Percentiles rank a stretch among this genome's conserved stretches.
These are phyloP conservation scores for Motacilla tschutschensis DNA, from an alignment of 2,113 vertebrate species.

Conservation along the genomic window DNA sequence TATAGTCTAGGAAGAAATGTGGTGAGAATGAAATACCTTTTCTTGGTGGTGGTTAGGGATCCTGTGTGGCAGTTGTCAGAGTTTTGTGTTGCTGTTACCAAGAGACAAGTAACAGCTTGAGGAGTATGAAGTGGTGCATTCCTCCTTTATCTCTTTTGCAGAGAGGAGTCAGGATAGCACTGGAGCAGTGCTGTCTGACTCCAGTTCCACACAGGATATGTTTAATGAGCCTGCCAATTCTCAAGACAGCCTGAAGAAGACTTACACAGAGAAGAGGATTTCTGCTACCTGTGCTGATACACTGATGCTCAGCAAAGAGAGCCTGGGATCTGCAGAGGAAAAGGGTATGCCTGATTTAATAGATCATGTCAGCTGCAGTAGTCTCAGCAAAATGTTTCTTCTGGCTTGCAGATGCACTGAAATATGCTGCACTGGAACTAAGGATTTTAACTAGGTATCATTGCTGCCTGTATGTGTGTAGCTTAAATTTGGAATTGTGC, in stretches of 20 bases:
- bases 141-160: conserved; percentile 63
- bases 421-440: neutral
- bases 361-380: neutral
- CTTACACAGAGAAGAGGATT: conserved; percentile 78
- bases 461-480: neutral
- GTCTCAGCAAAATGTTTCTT: neutral
- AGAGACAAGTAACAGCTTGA: neutral
- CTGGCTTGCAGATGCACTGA: neutral
- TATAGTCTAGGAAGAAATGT: neutral
- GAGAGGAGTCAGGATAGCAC: conserved; percentile 97
- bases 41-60: neutral
- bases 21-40: neutral
- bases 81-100: neutral
- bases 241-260: conserved; percentile 87
- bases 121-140: neutral
- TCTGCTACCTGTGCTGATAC: conserved; percentile 67
- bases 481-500: neutral
- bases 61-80: neutral
- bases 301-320: conserved; percentile 72
- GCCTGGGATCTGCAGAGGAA: conserved; percentile 73
- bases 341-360: conserved; percentile 71
- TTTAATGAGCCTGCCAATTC: conserved; percentile 88
- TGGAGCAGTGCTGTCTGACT: conserved; percentile 90
- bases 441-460: neutral
- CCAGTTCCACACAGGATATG: conserved; percentile 93